Evolutionary conservation across 2,113 vertebrate species (phyloP).

Genomic region (Galbula dea): DNA sequence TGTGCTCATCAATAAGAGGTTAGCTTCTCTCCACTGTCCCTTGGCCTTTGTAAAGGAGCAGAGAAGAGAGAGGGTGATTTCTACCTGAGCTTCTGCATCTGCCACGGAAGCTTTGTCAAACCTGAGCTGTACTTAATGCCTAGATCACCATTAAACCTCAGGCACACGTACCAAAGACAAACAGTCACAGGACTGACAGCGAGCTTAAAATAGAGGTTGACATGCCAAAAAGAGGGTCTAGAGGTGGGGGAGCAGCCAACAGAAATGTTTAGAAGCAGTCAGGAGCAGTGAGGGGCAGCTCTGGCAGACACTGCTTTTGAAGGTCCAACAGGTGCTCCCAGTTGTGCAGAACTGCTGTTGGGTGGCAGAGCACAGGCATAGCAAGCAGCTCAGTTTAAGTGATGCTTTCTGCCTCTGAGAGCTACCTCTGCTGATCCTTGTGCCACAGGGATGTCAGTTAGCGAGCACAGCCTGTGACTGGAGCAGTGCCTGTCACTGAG

Average conservation of each 20-base stretch:
- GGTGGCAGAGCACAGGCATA: background rate
- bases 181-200: background rate
- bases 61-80: background rate
- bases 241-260: background rate
- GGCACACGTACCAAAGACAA: background rate
- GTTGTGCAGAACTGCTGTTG: too few relatives aligned
- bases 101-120: background rate
- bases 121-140: background rate
- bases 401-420: background rate
- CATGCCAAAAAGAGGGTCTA: background rate
- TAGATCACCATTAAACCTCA: background rate
- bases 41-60: background rate
- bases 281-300: background rate
- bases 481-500: background rate
- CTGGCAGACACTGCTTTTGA: background rate
- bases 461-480: accelerated
- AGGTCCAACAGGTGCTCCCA: background rate
- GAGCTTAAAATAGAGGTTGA: background rate
- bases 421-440: background rate
- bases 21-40: background rate
- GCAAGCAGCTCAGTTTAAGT: background rate
- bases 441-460: accelerated
- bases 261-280: background rate
- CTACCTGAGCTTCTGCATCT: background rate
- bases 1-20: background rate